Base-by-base conservation (phyloP, 2,888 invertebrate species). In the Hofmannophila pseudospretella region DNA sequence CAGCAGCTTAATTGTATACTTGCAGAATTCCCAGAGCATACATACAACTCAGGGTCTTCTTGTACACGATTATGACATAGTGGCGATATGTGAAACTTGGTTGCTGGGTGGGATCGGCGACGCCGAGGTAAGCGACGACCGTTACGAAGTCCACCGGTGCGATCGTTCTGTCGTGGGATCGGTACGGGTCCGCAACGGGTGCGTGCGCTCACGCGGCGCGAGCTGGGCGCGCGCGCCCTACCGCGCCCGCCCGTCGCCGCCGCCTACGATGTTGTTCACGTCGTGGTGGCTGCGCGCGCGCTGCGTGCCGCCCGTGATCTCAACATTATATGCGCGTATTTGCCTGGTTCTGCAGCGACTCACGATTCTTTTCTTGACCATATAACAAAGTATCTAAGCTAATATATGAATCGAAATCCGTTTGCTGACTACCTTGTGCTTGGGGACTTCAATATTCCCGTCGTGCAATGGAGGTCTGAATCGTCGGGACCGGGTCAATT, bases 361-460 rank as follows among this genome's bases (percentile, higher is more conserved):
- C 35, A 35, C 11, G 35, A 35, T 20, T 13, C 2, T 2, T 9
- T 13, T 5, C 22, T 35, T 1, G 8, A n/a, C 1, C 22, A 30
- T 13, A 7, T 29, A 1, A 30, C n/a, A 1, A 7, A 11, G 1
- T 30, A 35, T 23, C 12, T 29, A 4, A 13, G 9, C 9, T 9
- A 13, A 1, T 14, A 4, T 10, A 13, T 23, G 3, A 4, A 5
- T 4, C 1, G 2, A 2, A n/a, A 35, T 14, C 1, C 2, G 1
- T 3, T 8, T 1, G 7, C 2, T 1, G 34, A 34, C n/a, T 34
- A 10, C 8, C 7, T 34, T 1, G 2, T 34, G 12, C 1, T 34
- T n/a, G 34, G 34, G n/a, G 34, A 34, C 12, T 35, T 35, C 23
- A 23, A 29, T 9, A 13, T 35, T 1, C 29, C 35, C 7, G 11